Evolutionary conservation across 2,113 vertebrate species (phyloP), one percentile per base, ranked within the genome.

Genomic region (Engystomops pustulosus): DNA sequence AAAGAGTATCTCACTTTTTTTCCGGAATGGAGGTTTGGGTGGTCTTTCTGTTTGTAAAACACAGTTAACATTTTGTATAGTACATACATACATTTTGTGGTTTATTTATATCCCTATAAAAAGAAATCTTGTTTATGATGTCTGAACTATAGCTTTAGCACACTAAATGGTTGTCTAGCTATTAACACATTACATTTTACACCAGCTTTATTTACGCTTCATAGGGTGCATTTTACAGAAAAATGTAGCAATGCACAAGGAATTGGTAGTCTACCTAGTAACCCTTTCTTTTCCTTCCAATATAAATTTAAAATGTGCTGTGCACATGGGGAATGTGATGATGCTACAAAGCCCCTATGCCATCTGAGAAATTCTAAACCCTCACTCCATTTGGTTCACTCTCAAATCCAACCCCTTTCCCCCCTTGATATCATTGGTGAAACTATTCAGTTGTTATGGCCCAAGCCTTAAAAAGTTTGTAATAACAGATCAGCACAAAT

Each of bases 51-150:
- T 32, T 15, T 65, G 18, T 67, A 67, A 36, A 67, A 67, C 36
- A 36, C 62, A 3, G 17, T 67, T 67, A 65, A 34, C 58, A 32
- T 18, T 67, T 20, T 67, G 6, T 67, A 36, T 20, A 2, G 62
- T 67, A 34, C 18, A 34, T 36, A 20, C 32, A 67, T 36, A 67
- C 18, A 67, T 36, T 6, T 67, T 20, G 62, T 36, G 30, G 62
- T 20, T 67, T 67, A 67, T 67, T 34, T 67, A 67, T 36, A 67
- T 34, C 62, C 32, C 6, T 67, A 67, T 67, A 67, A 67, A 67
- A 34, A 67, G 27, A 14, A 65, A 14, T 36, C 9, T 36, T 67
- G 62, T 67, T 67, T 67, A 67, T 36, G 8, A 34, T 36, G 62
- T 67, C 62, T 67, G 36, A 67, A 18, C 30, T 18, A 67, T 67